Conservation (phyloP, 1,140 invertebrate species). For the Orchesella cincta region DNA sequence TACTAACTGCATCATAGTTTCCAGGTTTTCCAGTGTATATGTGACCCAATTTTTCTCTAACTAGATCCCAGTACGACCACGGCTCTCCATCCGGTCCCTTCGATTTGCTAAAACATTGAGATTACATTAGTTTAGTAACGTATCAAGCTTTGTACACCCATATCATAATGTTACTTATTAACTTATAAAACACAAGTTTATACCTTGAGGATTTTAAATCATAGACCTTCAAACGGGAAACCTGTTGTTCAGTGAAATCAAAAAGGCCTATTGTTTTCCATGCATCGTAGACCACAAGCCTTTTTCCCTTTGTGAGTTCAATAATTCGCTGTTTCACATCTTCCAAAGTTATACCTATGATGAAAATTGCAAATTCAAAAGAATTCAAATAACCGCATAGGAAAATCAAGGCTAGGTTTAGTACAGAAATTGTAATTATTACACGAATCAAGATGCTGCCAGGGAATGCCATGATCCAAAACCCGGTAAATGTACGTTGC, state of each 20-base stretch:
- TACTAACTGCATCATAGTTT: conserved; percentile 1
- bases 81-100: neutral
- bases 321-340: neutral
- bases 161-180: neutral
- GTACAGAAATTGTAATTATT: neutral
- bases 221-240: neutral
- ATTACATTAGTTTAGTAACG: too few relatives aligned
- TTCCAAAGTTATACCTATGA: neutral
- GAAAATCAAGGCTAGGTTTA: neutral
- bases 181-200: too few relatives aligned
- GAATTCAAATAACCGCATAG: neutral
- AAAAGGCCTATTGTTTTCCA: neutral
- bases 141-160: too few relatives aligned
- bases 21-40: neutral
- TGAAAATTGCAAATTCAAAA: conserved; percentile 2
- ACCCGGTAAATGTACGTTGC: conserved; percentile 9
- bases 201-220: neutral
- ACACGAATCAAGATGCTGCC: conserved; percentile 4
- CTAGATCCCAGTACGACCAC: conserved; percentile 4
- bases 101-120: neutral
- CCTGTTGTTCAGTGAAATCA: neutral
- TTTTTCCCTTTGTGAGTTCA: neutral
- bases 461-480: conserved; percentile 15
- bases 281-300: neutral
- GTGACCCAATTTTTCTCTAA: neutral